Evolutionary conservation across 2,113 vertebrate genomes (phyloP).

Genomic region (Seriola aureovittata): DNA sequence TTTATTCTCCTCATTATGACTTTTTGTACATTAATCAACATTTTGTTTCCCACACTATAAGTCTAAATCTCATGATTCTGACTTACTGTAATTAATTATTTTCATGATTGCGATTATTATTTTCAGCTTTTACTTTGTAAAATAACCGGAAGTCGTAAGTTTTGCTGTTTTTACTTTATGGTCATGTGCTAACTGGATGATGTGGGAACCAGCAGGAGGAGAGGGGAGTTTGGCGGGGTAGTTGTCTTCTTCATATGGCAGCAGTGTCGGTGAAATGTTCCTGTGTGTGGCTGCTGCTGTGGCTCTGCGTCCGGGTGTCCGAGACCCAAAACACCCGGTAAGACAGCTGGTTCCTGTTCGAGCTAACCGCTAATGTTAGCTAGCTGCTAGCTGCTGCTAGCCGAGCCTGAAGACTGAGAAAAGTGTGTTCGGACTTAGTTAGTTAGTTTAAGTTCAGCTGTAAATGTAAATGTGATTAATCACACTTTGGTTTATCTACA

Average conservation of each 20-base stretch:
- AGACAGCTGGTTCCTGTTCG: conserved; percentile 30
- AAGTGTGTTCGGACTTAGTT: background rate
- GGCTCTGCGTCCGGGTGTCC: conserved; percentile 38
- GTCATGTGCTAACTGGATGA: background rate
- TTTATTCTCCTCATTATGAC: too few relatives aligned
- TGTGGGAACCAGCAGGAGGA: conserved; percentile 10
- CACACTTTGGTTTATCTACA: background rate
- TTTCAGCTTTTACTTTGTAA: conserved; percentile 49
- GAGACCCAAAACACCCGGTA: conserved; percentile 67
- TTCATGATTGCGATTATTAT: too few relatives aligned
- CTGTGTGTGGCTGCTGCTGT: conserved; percentile 56
- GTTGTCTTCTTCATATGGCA: conserved; percentile 72
- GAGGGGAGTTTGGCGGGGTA: background rate
- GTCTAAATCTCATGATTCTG: too few relatives aligned
- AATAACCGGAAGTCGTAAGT: background rate
- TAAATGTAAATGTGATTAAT: background rate
- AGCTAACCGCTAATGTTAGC: conserved; percentile 30
- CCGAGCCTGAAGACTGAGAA: background rate
- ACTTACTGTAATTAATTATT: too few relatives aligned
- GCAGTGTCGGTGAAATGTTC: conserved; percentile 34
- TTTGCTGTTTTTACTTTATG: accelerated
- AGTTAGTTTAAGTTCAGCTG: background rate
- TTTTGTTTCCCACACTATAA: too few relatives aligned
- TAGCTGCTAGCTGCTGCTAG: conserved; percentile 23
- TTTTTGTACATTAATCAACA: too few relatives aligned